phyloP scores from a whole-genome alignment of 2,888 invertebrate species.

The Brachyptera risi region DNA sequence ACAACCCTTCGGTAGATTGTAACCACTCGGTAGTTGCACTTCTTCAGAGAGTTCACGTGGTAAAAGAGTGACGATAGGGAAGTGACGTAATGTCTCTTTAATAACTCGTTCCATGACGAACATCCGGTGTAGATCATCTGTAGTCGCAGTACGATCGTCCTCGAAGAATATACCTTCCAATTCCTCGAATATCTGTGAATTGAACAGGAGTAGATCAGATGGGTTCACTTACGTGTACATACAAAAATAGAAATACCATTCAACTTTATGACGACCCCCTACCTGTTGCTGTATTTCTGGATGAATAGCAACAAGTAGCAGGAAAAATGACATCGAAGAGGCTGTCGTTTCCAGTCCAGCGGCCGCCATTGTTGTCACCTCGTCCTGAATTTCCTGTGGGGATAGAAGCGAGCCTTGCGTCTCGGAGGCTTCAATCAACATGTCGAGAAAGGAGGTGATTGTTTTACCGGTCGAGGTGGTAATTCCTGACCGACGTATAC shows the following conservation, averaged over 20 bases:
- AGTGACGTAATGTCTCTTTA: not conserved
- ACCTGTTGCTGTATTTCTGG: slow-evolving; percentile 25
- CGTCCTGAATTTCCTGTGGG: slow-evolving; percentile 29
- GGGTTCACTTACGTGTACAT: too few species aligned
- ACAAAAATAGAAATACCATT: too few species aligned
- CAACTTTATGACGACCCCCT: too few species aligned
- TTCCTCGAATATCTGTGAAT: not conserved
- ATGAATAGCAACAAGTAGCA: slow-evolving; percentile 32
- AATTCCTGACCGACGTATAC: not conserved
- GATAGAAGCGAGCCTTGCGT: slow-evolving; percentile 19
- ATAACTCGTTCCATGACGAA: not conserved
- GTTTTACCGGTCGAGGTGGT: not conserved
- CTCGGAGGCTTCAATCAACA: slow-evolving; percentile 6
- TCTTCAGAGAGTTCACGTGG: not conserved
- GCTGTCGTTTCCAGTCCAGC: slow-evolving; percentile 33
- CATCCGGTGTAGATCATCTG: not conserved
- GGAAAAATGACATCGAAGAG: slow-evolving; percentile 19
- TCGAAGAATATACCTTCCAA: not conserved
- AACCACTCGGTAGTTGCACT: not conserved
- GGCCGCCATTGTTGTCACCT: slow-evolving; percentile 32
- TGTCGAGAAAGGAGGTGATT: slow-evolving; percentile 17
- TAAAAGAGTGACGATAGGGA: not conserved
- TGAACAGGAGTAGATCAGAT: too few species aligned
- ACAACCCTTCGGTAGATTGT: not conserved
- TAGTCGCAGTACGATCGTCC: not conserved